phyloP scores from a whole-genome alignment of 2,888 invertebrate species.

The Diabrotica balteata region DNA sequence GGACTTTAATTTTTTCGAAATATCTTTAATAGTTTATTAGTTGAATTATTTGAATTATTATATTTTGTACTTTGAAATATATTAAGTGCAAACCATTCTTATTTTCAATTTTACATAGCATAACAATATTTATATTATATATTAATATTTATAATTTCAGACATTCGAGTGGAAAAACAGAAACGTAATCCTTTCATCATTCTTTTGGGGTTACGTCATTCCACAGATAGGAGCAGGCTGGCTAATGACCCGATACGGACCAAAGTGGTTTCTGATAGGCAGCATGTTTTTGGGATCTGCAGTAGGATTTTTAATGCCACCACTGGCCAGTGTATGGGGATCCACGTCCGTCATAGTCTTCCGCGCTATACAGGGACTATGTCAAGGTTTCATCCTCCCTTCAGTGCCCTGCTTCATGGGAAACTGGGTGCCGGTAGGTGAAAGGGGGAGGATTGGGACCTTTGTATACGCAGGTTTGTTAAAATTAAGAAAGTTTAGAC shows the following conservation, averaged over 20 bases:
- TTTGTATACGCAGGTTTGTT: conserved; percentile 18
- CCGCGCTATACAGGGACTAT: conserved; percentile 75
- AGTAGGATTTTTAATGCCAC: conserved; percentile 71
- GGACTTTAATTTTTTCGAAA: no score
- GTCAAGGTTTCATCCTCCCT: conserved; percentile 76
- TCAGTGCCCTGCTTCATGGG: conserved; percentile 74
- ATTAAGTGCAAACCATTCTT: no score
- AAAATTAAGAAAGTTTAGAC: neutral
- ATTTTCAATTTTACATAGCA: no score
- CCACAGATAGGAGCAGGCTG: conserved; percentile 76
- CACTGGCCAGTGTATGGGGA: conserved; percentile 70
- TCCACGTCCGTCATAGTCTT: conserved; percentile 69
- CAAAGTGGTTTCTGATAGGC: conserved; percentile 70
- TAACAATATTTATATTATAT: no score
- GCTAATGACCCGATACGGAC: conserved; percentile 76
- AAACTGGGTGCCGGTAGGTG: conserved; percentile 75
- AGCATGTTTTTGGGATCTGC: conserved; percentile 68
- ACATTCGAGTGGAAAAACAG: conserved; percentile 44
- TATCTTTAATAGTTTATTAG: no score
- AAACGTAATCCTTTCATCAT: conserved; percentile 72
- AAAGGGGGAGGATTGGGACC: conserved; percentile 64
- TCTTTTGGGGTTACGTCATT: conserved; percentile 80
- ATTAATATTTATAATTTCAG: neutral
- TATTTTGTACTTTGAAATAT: no score
- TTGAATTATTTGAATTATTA: no score